phyloP scores from a whole-genome alignment of 2,888 invertebrate species.

The Colostygia pectinataria region DNA sequence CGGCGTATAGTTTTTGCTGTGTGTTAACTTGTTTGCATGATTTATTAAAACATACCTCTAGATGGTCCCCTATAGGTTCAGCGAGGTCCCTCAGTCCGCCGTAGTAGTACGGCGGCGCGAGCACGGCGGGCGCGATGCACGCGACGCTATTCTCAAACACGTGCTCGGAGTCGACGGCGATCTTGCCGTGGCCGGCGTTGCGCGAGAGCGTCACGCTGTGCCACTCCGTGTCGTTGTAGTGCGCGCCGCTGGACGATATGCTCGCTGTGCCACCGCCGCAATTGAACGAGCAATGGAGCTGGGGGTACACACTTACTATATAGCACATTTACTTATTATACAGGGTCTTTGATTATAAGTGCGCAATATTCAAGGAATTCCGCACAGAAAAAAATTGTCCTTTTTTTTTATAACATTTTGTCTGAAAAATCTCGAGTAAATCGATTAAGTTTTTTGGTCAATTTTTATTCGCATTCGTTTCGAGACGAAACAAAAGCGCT shows the following conservation, averaged over 20 bases:
- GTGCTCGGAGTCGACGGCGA: conserved; percentile 85
- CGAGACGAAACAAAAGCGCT: no score
- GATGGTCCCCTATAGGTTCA: conserved; percentile 40
- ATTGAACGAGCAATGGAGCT: conserved; percentile 88
- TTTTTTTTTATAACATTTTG: no score
- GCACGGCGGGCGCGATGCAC: conserved; percentile 75
- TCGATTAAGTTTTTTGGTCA: no score
- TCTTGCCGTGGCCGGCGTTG: conserved; percentile 83
- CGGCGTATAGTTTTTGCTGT: no score
- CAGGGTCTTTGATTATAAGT: no score
- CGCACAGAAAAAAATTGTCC: no score
- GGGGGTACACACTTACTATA: conserved; percentile 13
- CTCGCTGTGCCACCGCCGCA: conserved; percentile 85
- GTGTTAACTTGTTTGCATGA: no score
- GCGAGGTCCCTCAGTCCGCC: conserved; percentile 87
- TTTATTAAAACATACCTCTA: no score
- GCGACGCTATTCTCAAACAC: conserved; percentile 78
- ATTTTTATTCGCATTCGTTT: no score
- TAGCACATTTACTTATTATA: no score
- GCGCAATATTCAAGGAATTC: no score
- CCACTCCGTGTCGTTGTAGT: conserved; percentile 90
- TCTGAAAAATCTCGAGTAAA: no score
- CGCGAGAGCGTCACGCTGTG: conserved; percentile 88
- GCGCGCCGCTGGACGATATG: conserved; percentile 80
- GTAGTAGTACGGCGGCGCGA: conserved; percentile 89